Percentiles rank a stretch among this genome's conserved stretches.
These are phyloP conservation scores for Plemyria rubiginata DNA, from an alignment of 2,888 invertebrate species.

Conservation along the genomic window DNA sequence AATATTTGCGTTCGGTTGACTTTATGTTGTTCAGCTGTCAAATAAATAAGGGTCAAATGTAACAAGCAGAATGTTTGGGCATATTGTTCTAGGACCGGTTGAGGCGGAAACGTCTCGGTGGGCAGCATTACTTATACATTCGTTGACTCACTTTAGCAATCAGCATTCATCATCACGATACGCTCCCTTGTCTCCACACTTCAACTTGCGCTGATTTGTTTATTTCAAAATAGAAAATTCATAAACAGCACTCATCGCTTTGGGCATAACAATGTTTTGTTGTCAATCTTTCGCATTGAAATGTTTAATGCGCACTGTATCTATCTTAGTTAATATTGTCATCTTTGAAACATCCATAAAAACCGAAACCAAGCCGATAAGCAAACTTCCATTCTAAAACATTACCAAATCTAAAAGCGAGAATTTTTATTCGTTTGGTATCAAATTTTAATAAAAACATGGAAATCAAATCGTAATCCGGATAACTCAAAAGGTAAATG, in stretches of 20 bases:
- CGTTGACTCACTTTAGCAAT: conserved; percentile 82
- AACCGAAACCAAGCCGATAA: neutral
- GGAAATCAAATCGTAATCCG: conserved; percentile 15
- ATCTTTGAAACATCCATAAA: neutral
- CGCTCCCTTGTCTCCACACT: conserved; percentile 71
- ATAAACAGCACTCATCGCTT: conserved; percentile 49
- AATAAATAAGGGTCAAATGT: conserved; percentile 47
- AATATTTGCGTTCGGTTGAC: conserved; percentile 27
- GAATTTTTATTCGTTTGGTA: conserved; percentile 5
- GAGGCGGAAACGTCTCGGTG: conserved; percentile 76
- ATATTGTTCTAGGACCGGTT: conserved; percentile 82
- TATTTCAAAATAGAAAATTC: conserved; percentile 71
- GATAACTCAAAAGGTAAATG: conserved; percentile 25
- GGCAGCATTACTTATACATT: conserved; percentile 82
- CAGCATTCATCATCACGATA: conserved; percentile 82
- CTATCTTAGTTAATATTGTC: neutral
- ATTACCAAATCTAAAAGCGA: neutral
- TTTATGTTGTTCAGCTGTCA: conserved; percentile 31
- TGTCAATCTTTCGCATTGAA: conserved; percentile 61
- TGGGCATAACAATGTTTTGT: conserved; percentile 41
- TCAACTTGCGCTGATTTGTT: conserved; percentile 72
- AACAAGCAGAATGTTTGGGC: conserved; percentile 73
- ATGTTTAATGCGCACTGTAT: conserved; percentile 45
- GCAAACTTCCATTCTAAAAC: neutral
- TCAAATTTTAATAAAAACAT: conserved; percentile 25